Evolutionary conservation across 1,140 invertebrate genomes (phyloP).

Genomic region (Saccostrea glomerata): DNA sequence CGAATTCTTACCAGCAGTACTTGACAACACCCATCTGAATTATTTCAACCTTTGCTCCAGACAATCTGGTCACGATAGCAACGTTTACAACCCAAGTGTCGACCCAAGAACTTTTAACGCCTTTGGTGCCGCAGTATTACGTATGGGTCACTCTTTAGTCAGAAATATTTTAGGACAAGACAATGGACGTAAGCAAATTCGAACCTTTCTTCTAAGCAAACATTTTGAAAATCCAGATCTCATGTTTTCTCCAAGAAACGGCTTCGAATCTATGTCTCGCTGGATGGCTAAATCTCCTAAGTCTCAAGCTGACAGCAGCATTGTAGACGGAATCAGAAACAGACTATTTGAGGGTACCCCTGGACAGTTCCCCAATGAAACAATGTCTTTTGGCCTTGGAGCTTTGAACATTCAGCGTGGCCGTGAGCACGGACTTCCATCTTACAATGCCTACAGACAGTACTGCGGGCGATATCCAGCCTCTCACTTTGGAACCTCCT

Average conservation of each 20-base stretch:
- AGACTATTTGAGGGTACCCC: constrained; percentile 85
- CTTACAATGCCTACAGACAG: constrained; percentile 82
- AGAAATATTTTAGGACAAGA: neutral
- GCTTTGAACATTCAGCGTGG: constrained; percentile 93
- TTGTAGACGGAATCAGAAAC: constrained; percentile 89
- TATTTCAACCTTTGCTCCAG: constrained; percentile 79
- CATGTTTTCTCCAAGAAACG: neutral
- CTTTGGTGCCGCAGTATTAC: constrained; percentile 47
- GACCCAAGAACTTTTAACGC: constrained; percentile 43
- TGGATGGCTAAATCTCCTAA: constrained; percentile 22
- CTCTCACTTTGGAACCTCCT: constrained; percentile 53
- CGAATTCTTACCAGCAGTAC: constrained; percentile 87
- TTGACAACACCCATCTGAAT: constrained; percentile 18
- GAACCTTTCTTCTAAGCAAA: neutral
- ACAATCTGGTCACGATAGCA: constrained; percentile 73
- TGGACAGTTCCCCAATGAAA: neutral
- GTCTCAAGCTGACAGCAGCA: neutral
- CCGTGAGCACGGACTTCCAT: constrained; percentile 91
- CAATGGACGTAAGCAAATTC: neutral
- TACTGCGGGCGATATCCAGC: constrained; percentile 46
- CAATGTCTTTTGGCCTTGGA: constrained; percentile 83
- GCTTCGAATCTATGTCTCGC: constrained; percentile 2
- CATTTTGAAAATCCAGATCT: constrained; percentile 24
- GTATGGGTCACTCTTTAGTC: constrained; percentile 53
- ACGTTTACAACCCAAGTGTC: constrained; percentile 35